These are phyloP conservation scores for Cephus spinipes DNA, from an alignment of 2,888 invertebrate species.

Conservation along the genomic window DNA sequence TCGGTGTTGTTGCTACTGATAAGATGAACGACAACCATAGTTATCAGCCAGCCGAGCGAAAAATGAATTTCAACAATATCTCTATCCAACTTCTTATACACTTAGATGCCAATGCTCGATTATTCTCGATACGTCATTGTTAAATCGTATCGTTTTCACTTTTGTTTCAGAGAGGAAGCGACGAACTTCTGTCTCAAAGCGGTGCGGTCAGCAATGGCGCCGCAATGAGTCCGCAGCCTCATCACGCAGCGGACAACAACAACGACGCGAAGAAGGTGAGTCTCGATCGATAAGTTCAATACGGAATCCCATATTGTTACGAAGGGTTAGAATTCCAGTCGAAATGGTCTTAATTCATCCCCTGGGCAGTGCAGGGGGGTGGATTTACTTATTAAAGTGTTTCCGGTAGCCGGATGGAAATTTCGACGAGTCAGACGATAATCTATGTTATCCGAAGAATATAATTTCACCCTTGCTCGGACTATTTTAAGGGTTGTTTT, in stretches of 20 bases:
- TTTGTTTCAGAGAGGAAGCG: constrained; percentile 91
- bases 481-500: neutral
- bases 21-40: neutral
- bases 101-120: neutral
- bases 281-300: constrained; percentile 7
- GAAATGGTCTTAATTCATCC: no score
- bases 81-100: neutral
- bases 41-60: neutral
- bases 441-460: neutral
- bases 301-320: neutral
- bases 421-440: neutral
- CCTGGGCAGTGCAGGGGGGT: no score
- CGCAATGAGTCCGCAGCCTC: constrained; percentile 83
- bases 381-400: neutral
- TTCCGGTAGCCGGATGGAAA: neutral
- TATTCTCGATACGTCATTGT: neutral
- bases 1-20: neutral
- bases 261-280: constrained; percentile 97
- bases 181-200: constrained; percentile 96
- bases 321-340: no score
- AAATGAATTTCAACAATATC: neutral
- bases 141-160: constrained; percentile 34
- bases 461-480: neutral
- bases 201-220: constrained; percentile 91
- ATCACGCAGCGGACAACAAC: constrained; percentile 89